Evolutionary conservation across 37 sponge, comb jelly and placozoan species (phyloP).

Genomic region (Ianthella basta): DNA sequence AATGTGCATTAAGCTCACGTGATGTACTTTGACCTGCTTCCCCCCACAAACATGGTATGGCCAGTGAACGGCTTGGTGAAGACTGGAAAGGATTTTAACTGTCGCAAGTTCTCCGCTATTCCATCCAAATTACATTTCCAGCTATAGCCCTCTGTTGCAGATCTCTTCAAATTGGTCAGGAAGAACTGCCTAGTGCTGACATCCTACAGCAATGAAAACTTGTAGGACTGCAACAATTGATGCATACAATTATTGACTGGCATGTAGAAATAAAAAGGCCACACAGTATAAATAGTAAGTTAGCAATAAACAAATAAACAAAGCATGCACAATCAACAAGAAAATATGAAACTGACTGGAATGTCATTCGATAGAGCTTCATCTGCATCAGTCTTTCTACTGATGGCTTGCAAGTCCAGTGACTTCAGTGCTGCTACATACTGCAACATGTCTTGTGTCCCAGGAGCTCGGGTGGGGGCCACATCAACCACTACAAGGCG

Average conservation of each 20-base stretch:
- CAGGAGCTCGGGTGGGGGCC: slow-evolving; percentile 54
- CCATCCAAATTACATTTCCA: slow-evolving; percentile 73
- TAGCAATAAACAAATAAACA: not conserved
- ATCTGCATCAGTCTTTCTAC: slow-evolving; percentile 57
- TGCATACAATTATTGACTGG: not conserved
- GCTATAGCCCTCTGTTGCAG: not conserved
- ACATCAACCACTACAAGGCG: slow-evolving; percentile 78
- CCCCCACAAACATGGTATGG: slow-evolving; percentile 72
- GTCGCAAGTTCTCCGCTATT: slow-evolving; percentile 31
- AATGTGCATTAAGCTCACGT: slow-evolving; percentile 54
- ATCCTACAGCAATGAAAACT: not conserved
- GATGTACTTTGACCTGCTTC: slow-evolving; percentile 65
- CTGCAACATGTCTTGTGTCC: slow-evolving; percentile 5
- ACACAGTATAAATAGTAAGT: not conserved
- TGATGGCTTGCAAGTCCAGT: slow-evolving; percentile 46
- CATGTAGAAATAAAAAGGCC: not conserved
- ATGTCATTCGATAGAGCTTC: slow-evolving; percentile 37
- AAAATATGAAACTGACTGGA: slow-evolving; percentile 50
- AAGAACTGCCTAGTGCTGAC: slow-evolving; percentile 54
- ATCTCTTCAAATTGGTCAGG: slow-evolving; percentile 59
- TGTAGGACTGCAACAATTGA: not conserved
- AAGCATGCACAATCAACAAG: no score
- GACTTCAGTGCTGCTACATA: slow-evolving; percentile 31
- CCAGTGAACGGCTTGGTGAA: slow-evolving; percentile 22
- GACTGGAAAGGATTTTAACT: slow-evolving; percentile 25